These are phyloP conservation scores for Tympanoctomys barrerae DNA, from an alignment of 2,797 vertebrate genomes.

Conservation along the genomic window DNA sequence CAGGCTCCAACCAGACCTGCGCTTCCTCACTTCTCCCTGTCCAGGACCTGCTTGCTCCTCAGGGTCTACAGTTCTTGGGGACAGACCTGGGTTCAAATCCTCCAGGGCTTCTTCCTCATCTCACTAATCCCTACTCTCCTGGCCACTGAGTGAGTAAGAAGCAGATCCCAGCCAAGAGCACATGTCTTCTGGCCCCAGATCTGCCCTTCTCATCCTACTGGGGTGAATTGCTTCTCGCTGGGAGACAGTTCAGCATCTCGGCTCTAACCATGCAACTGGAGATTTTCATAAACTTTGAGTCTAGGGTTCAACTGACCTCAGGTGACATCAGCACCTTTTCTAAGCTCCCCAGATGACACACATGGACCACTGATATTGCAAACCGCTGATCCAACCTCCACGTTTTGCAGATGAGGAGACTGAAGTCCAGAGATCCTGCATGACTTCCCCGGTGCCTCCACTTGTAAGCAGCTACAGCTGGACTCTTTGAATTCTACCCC, in stretches of 20 bases:
- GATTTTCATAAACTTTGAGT: background rate
- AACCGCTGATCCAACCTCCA: background rate
- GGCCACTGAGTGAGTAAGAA: background rate
- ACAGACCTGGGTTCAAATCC: background rate
- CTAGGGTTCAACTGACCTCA: background rate
- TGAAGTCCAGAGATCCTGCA: background rate
- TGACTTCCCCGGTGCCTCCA: background rate
- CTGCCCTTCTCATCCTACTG: background rate
- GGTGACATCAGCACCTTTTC: background rate
- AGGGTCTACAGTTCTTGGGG: background rate
- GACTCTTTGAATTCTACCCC: background rate
- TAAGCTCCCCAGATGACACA: background rate
- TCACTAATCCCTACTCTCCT: background rate
- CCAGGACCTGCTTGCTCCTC: no score
- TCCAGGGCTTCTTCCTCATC: background rate
- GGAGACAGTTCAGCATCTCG: background rate
- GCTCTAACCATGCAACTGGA: rapidly evolving
- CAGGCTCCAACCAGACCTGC: background rate
- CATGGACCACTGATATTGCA: background rate
- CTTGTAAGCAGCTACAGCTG: background rate
- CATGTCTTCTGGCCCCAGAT: background rate
- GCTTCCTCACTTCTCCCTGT: background rate
- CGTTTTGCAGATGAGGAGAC: background rate
- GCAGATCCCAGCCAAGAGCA: background rate
- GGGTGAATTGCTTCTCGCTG: background rate